Base-by-base conservation (phyloP, 2,797 vertebrate genomes). In the Prunella strophiata region DNA sequence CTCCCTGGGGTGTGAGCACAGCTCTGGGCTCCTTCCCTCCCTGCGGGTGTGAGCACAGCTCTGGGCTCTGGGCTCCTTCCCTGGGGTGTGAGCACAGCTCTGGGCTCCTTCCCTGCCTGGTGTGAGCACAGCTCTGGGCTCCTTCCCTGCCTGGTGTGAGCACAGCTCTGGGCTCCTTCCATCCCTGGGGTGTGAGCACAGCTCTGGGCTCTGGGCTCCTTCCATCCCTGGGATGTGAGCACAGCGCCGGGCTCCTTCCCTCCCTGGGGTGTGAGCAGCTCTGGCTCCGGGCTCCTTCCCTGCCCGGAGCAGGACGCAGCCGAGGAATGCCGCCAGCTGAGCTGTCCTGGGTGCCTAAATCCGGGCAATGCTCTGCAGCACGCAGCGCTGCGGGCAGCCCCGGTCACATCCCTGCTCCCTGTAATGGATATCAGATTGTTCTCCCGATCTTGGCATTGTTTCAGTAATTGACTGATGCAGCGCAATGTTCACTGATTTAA, bases 401-500 rank as follows among this genome's bases (percentile, higher is more conserved):
- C 27, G 43, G 85, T 51, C 65, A 63, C 45, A 11, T 27, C 80
- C 52, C 88, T 17, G 73, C 71, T 36, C 84, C 43, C 73, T 13
- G 30, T 72, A 91, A 89, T 59, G 93, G 91, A 34, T 76, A 93
- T 92, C 92, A 62, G 91, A 92, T 94, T 94, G 91, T 91, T 92
- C 83, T 51, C 55, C 67, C 57, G 14, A 80, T 88, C 89, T 47
- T 43, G 76, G 84, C 83, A 20, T 87, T 90, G 85, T 58, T 93
- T 88, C 73, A 85, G 78, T 91, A 93, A 94, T 84, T 85, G 94
- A 93, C 89, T 93, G 96, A 96, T 94, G 91, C 79, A 57, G 66
- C 32, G 77, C 91, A 85, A 73, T 85, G 92, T 83, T 95, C 81
- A 20, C 88, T 95, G 96, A 94, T 95, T 96, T 95, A 96, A 96